phyloP scores from a whole-genome alignment of 2,113 vertebrate genomes.

The Tiliqua scincoides region DNA sequence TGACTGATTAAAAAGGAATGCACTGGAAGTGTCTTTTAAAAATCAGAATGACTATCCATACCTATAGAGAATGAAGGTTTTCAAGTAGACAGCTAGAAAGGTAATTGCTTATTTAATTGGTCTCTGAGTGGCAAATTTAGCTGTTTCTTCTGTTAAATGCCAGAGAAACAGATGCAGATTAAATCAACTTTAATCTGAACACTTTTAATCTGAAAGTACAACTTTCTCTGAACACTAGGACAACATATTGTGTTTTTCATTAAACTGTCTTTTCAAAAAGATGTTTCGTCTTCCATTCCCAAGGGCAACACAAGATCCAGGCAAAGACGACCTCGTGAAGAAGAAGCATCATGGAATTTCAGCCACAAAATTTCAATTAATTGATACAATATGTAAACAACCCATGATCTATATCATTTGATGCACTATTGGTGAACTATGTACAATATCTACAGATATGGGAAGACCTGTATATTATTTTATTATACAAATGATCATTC shows the following conservation, averaged over 20 bases:
- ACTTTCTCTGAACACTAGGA: not conserved
- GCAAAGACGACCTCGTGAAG: no score
- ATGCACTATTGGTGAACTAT: fast-evolving
- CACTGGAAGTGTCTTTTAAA: not conserved
- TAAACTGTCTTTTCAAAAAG: not conserved
- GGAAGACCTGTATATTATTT: no score
- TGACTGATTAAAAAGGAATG: not conserved
- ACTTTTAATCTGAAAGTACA: no score
- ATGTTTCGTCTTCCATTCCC: no score
- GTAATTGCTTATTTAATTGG: not conserved
- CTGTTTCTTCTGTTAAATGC: not conserved
- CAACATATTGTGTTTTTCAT: conserved; percentile 4
- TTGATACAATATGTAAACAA: not conserved
- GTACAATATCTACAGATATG: no score
- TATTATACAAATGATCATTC: no score
- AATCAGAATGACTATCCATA: not conserved
- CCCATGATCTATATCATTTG: not conserved
- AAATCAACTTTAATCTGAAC: no score
- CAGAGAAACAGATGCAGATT: not conserved
- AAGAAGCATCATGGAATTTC: not conserved
- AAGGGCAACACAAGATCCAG: no score
- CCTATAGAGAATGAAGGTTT: not conserved
- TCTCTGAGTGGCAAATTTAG: not conserved
- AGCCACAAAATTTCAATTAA: not conserved
- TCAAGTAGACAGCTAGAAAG: not conserved